A percentile compares a stretch with the other conserved stretches of the same genome.
Conservation (phyloP, 2,113 vertebrate species). For the Tragulus kanchil region DNA sequence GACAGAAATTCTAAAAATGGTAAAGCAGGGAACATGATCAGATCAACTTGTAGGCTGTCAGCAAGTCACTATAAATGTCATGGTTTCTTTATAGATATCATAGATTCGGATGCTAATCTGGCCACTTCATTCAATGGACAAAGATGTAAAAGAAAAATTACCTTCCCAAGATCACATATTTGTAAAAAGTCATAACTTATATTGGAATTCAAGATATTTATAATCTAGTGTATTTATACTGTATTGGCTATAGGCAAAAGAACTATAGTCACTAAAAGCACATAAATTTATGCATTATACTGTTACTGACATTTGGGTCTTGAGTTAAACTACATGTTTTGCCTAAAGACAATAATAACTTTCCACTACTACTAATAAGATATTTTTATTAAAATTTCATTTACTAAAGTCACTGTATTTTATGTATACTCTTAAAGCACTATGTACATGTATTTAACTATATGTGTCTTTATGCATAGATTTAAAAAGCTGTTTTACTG, state of each 20-base stretch:
- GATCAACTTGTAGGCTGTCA: neutral
- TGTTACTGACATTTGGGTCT: neutral
- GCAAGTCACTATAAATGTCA: neutral
- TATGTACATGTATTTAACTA: neutral
- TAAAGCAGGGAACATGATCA: neutral
- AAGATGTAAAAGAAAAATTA: neutral
- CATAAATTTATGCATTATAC: neutral
- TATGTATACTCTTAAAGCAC: neutral
- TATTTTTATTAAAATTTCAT: neutral
- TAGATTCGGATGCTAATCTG: neutral
- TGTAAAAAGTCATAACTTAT: neutral
- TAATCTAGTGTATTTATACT: neutral
- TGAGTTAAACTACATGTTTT: neutral
- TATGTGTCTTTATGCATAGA: neutral
- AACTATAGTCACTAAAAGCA: neutral
- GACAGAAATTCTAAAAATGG: neutral
- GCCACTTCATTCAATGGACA: neutral
- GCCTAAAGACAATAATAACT: neutral
- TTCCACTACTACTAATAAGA: neutral
- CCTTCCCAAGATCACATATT: neutral
- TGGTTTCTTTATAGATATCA: neutral
- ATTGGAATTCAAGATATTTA: slow-evolving; percentile 12
- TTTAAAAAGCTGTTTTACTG: neutral
- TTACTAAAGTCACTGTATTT: neutral
- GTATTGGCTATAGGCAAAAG: neutral